A percentile compares a stretch with the other conserved stretches of the same genome.
Conservation (phyloP, 35 echinoderm and acorn worm species). For the Nesometra sesokonis region DNA sequence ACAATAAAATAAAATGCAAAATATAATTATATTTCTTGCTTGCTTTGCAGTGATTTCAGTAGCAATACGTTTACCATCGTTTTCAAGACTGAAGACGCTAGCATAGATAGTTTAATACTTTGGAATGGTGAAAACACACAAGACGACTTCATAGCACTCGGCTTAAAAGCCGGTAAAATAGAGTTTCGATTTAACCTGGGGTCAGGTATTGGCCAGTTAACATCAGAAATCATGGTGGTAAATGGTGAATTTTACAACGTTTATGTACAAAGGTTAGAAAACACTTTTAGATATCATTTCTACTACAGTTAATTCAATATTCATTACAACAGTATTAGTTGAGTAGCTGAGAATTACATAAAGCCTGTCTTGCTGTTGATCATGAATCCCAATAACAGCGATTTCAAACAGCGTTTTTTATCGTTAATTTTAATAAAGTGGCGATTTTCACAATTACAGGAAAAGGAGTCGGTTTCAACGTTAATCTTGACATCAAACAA, state of each 20-base stretch:
- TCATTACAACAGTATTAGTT: not conserved
- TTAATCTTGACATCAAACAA: too few species aligned
- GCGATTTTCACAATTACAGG: too few species aligned
- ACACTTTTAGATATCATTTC: too few species aligned
- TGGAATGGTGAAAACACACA: constrained; percentile 59
- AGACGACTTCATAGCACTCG: constrained; percentile 58
- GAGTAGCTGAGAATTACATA: not conserved
- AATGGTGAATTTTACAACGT: constrained; percentile 46
- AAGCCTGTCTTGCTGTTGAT: too few species aligned
- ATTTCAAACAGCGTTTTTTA: too few species aligned
- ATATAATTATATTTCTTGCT: not conserved
- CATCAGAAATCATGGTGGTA: constrained; percentile 12
- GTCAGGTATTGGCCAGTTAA: constrained; percentile 24
- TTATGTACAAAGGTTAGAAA: constrained; percentile 46
- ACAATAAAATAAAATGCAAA: not conserved
- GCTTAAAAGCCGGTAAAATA: constrained; percentile 34
- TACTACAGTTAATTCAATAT: not conserved
- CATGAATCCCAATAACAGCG: too few species aligned
- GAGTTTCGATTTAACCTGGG: constrained; percentile 63
- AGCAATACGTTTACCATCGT: constrained; percentile 56
- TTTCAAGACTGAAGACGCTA: constrained; percentile 33
- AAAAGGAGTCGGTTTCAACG: too few species aligned
- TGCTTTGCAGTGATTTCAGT: constrained; percentile 53
- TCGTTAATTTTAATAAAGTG: too few species aligned
- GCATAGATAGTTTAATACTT: constrained; percentile 39